Conservation (phyloP, 2,888 invertebrate genomes). For the Oligia latruncula region DNA sequence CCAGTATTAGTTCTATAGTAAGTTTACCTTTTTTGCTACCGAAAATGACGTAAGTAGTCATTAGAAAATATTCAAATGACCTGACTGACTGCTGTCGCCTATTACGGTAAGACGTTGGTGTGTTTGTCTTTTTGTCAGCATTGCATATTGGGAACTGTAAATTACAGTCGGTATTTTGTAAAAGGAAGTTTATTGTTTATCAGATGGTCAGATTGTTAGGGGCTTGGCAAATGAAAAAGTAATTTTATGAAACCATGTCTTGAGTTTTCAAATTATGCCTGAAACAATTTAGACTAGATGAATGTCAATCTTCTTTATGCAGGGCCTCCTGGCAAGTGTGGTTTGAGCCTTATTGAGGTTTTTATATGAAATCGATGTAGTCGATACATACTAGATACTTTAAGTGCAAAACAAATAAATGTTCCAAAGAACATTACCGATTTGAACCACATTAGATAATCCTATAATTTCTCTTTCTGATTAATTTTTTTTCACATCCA, state of each 20-base stretch:
- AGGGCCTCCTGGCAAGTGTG: no score
- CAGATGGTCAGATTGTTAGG: no score
- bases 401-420: no score
- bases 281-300: neutral
- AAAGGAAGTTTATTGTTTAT: conserved; percentile 5
- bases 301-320: no score
- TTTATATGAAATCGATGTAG: no score
- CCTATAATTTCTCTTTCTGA: conserved; percentile 15
- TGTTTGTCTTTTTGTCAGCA: conserved; percentile 1
- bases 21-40: neutral
- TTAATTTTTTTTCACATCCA: conserved; percentile 12
- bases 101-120: neutral
- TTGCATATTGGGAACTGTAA: conserved; percentile 8
- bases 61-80: conserved; percentile 52
- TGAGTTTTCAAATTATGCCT: neutral
- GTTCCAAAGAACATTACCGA: no score
- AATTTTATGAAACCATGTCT: neutral
- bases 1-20: neutral
- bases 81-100: neutral
- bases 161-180: conserved; percentile 13
- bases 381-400: no score
- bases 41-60: conserved; percentile 21
- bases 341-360: no score
- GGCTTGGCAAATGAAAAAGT: no score
- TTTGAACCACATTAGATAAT: neutral